These are phyloP conservation scores for Hetaerina americana DNA, from an alignment of 1,140 invertebrate species.

Conservation along the genomic window DNA sequence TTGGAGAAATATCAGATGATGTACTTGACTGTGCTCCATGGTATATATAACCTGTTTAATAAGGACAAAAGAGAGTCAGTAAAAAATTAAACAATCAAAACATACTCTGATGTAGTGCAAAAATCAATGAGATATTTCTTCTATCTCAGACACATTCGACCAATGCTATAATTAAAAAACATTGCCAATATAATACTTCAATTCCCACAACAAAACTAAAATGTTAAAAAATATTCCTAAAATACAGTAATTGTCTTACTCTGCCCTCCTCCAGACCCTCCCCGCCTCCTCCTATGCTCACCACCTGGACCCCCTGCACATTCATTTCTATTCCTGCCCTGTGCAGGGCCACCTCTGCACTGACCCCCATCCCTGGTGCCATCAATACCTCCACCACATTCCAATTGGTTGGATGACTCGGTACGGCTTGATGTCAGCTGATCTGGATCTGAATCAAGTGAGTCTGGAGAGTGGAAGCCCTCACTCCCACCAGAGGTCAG, in stretches of 20 bases:
- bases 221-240: too few relatives aligned
- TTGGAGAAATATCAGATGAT: constrained; percentile 60
- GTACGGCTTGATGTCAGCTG: constrained; percentile 58
- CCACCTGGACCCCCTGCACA: not conserved
- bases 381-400: constrained; percentile 30
- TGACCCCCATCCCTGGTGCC: not conserved
- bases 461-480: constrained; percentile 36
- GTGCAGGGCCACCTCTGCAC: not conserved
- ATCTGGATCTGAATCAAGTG: constrained; percentile 61
- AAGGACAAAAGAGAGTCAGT: too few relatives aligned
- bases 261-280: not conserved
- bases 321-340: not conserved
- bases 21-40: constrained; percentile 61
- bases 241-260: too few relatives aligned
- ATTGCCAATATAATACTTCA: too few relatives aligned
- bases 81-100: constrained; percentile 5
- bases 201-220: too few relatives aligned
- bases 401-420: constrained; percentile 60
- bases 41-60: constrained; percentile 53
- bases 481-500: not conserved
- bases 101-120: not conserved
- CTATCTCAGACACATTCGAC: too few relatives aligned
- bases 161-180: not conserved
- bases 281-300: not conserved
- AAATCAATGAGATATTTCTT: not conserved